Evolutionary conservation across 2,888 invertebrate species (phyloP).

Genomic region (Caenorhabditis auriculariae): DNA sequence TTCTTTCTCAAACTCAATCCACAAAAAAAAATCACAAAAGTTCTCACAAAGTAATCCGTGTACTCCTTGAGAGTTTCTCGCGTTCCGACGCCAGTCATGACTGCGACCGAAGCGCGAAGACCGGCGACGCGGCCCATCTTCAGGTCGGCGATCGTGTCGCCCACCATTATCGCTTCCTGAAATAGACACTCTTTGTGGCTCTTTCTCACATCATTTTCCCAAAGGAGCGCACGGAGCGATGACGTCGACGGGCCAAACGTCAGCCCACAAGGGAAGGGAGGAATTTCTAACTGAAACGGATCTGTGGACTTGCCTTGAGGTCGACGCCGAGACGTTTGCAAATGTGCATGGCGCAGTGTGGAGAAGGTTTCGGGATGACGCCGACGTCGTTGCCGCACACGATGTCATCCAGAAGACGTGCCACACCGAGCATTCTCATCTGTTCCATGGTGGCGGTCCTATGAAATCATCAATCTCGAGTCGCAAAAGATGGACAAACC

Average conservation of each 20-base stretch:
- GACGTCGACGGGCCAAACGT: too few species aligned
- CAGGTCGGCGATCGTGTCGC: slow-evolving; percentile 67
- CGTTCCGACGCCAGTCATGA: slow-evolving; percentile 65
- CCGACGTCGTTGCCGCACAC: slow-evolving; percentile 67
- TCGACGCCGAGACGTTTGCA: slow-evolving; percentile 56
- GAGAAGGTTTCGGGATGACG: slow-evolving; percentile 65
- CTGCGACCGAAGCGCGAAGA: slow-evolving; percentile 65
- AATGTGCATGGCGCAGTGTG: slow-evolving; percentile 65
- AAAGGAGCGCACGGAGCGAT: background rate
- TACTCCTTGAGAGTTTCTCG: slow-evolving; percentile 55
- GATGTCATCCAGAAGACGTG: slow-evolving; percentile 64
- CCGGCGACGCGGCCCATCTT: slow-evolving; percentile 66
- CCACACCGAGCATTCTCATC: slow-evolving; percentile 50
- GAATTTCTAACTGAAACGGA: background rate
- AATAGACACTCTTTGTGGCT: slow-evolving; percentile 11
- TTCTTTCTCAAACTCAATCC: background rate
- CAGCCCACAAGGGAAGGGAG: background rate
- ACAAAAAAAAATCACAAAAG: background rate
- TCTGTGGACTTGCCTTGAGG: slow-evolving; percentile 36
- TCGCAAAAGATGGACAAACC: slow-evolving; percentile 26
- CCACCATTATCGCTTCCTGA: slow-evolving; percentile 65
- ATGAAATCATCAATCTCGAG: slow-evolving; percentile 17
- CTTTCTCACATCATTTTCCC: background rate
- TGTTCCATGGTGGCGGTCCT: slow-evolving; percentile 53
- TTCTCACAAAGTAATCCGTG: slow-evolving; percentile 57